phyloP scores from a whole-genome alignment of 2,797 vertebrate species.

The Anas flavirostris region DNA sequence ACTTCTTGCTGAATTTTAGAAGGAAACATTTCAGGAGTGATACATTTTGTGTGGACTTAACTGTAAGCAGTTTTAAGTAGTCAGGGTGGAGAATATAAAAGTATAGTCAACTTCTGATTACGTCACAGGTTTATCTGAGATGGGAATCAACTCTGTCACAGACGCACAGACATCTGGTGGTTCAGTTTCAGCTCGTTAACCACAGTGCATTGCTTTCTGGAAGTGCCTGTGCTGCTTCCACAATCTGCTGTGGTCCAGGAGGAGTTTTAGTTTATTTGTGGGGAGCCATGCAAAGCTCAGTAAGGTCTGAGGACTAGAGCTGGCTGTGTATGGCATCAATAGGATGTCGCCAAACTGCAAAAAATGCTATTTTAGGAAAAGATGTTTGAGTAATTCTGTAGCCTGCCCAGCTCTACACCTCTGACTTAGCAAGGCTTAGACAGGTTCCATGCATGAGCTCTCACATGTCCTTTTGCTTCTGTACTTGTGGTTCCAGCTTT shows the following conservation, averaged over 20 bases:
- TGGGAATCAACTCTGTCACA: not conserved
- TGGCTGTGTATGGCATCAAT: not conserved
- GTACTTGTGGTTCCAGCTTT: not conserved
- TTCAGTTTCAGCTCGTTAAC: not conserved
- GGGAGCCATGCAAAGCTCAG: not conserved
- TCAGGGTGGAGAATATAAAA: not conserved
- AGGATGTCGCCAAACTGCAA: not conserved
- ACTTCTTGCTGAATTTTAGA: not conserved
- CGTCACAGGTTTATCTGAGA: not conserved
- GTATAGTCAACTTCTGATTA: not conserved
- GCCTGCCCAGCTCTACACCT: not conserved
- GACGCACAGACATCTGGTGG: not conserved
- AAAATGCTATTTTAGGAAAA: not conserved
- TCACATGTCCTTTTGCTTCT: fast-evolving
- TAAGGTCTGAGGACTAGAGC: not conserved
- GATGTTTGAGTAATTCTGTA: not conserved
- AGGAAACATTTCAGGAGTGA: not conserved
- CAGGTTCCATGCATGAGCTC: fast-evolving
- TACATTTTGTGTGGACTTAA: not conserved
- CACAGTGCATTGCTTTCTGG: not conserved
- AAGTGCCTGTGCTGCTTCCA: not conserved
- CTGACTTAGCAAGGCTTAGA: not conserved
- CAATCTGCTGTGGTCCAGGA: not conserved
- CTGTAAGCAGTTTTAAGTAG: not conserved
- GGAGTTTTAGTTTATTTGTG: fast-evolving